phyloP scores from a whole-genome alignment of 1,140 invertebrate genomes.

The Philaenus spumarius region DNA sequence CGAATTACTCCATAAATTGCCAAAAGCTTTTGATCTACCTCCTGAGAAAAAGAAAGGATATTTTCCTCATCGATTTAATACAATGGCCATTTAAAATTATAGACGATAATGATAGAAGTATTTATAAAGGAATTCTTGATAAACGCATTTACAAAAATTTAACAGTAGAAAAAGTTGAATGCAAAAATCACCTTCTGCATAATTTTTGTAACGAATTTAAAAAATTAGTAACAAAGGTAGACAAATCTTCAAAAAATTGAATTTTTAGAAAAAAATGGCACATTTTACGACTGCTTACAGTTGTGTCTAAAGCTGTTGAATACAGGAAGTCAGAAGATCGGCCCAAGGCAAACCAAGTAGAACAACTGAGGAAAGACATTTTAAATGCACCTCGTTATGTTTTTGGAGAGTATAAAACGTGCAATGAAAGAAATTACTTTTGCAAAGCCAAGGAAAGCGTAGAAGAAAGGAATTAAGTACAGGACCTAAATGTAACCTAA shows the following conservation, averaged over 20 bases:
- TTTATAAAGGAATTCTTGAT: constrained; percentile 26
- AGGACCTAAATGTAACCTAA: neutral
- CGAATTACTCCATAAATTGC: too few relatives aligned
- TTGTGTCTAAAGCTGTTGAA: neutral
- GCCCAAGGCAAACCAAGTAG: neutral
- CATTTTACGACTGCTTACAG: neutral
- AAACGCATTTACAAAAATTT: constrained; percentile 27
- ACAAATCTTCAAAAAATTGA: constrained; percentile 7
- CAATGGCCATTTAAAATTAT: too few relatives aligned
- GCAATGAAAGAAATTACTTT: constrained; percentile 7
- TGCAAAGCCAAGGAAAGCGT: constrained; percentile 2
- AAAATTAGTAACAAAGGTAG: constrained; percentile 14
- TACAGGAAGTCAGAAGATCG: neutral
- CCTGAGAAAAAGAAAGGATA: too few relatives aligned
- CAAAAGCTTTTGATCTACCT: too few relatives aligned
- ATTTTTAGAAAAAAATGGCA: constrained; percentile 12
- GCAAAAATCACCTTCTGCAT: constrained; percentile 15
- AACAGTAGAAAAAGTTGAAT: constrained; percentile 42
- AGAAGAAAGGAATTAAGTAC: neutral
- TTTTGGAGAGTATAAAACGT: constrained; percentile 16
- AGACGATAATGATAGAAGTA: constrained; percentile 34
- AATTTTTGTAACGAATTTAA: constrained; percentile 21
- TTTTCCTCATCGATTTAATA: too few relatives aligned
- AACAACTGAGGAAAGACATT: constrained; percentile 3
- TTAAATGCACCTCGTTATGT: constrained; percentile 1